Evolutionary conservation across 2,888 invertebrate genomes (phyloP).

Genomic region (Trichopoda pennipes): DNA sequence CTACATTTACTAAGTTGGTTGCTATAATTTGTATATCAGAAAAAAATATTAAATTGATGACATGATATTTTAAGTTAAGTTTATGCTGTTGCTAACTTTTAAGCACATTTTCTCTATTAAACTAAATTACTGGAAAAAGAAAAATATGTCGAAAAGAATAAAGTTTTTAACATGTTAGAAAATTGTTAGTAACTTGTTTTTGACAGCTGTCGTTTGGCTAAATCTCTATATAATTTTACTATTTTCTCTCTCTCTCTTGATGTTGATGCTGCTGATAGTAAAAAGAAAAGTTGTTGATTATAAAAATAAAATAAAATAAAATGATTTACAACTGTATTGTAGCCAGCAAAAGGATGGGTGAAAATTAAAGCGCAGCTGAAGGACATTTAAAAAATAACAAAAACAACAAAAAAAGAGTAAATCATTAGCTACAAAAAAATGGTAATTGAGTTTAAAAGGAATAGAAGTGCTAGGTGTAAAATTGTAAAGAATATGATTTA

Average conservation of each 20-base stretch:
- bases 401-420: neutral
- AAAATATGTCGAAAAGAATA: slow-evolving; percentile 3
- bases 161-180: slow-evolving; percentile 63
- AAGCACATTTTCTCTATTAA: slow-evolving; percentile 35
- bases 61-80: slow-evolving; percentile 55
- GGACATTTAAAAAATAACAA: neutral
- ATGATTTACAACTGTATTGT: slow-evolving; percentile 46
- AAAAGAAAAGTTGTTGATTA: slow-evolving; percentile 55
- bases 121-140: neutral
- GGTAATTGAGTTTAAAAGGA: neutral
- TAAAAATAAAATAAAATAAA: slow-evolving; percentile 63
- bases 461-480: slow-evolving; percentile 42
- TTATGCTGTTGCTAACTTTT: slow-evolving; percentile 5
- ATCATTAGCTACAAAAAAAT: neutral
- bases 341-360: neutral
- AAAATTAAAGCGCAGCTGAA: neutral
- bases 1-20: slow-evolving; percentile 33
- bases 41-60: slow-evolving; percentile 52
- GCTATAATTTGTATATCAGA: neutral
- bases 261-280: slow-evolving; percentile 2
- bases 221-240: slow-evolving; percentile 59
- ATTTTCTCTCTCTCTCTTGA: slow-evolving; percentile 17
- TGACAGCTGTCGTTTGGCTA: slow-evolving; percentile 65
- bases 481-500: slow-evolving; percentile 49
- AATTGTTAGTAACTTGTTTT: slow-evolving; percentile 66